phyloP scores from a whole-genome alignment of 1,140 invertebrate species.

The Tachypleus tridentatus region DNA sequence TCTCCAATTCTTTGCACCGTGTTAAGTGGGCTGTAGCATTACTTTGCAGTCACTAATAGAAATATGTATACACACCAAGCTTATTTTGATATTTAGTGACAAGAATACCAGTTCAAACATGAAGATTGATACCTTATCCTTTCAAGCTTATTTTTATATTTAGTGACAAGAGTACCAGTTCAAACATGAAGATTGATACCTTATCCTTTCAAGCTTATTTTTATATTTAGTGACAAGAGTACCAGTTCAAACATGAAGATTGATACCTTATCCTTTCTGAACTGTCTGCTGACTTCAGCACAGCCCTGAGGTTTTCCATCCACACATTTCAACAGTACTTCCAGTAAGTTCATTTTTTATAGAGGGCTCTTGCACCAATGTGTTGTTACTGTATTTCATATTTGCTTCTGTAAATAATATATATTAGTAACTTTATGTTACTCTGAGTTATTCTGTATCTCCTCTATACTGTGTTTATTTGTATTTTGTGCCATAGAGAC shows the following conservation, averaged over 20 bases:
- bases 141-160: neutral
- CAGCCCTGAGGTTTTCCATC: slow-evolving; percentile 59
- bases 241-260: slow-evolving; percentile 98
- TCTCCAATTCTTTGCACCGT: no score
- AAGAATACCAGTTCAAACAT: slow-evolving; percentile 93
- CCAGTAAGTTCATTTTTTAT: slow-evolving; percentile 39
- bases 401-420: no score
- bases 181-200: slow-evolving; percentile 99
- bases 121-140: slow-evolving; percentile 99
- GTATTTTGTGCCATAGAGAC: no score
- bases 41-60: no score
- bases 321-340: slow-evolving; percentile 67
- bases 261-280: slow-evolving; percentile 85
- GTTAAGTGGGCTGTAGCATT: no score
- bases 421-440: no score
- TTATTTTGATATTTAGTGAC: slow-evolving; percentile 44
- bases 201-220: no score
- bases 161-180: slow-evolving; percentile 85
- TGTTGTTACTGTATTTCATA: no score
- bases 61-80: no score
- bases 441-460: no score
- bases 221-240: slow-evolving; percentile 61
- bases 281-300: slow-evolving; percentile 76
- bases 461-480: no score
- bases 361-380: neutral